Base-by-base conservation (phyloP, 2,113 vertebrate genomes). In the Ochotona princeps region DNA sequence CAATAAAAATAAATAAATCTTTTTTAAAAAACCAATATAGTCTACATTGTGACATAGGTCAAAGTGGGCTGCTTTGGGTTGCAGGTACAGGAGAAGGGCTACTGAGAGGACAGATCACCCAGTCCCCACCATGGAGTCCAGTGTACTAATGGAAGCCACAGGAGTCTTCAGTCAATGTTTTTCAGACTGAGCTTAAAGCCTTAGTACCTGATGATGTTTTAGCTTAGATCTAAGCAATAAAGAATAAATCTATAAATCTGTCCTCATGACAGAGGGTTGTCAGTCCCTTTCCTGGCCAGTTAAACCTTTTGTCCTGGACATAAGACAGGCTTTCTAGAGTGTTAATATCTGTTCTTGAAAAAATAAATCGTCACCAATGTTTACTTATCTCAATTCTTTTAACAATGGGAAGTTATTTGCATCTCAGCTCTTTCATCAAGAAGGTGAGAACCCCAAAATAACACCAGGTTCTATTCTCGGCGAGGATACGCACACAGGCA, bases 331-430 rank as follows among this genome's bases (percentile, higher is more conserved):
- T 78, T 90, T 70, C 67, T 81, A 66, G 51, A 25, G 25, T 32
- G 60, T 70, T 47, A 32, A 10, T 83, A 95, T 93, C 88, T 86
- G 35, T 85, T 93, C 38, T 54, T n/a, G 25, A 85, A 94, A 44
- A 81, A 95, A 78, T 21, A 87, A 92, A 93, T 47, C 38, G 74
- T 6, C 60, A 7, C 82, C 10, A 9, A 44, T 60, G 17, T 54
- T 60, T 44, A 47, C 10, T 78, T 38, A n/a, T 35, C 67, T 85
- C 49, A 13, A 28, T 81, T 32, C 95, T 76, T 87, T 25, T 67
- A 8, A 61, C 5, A 83, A n/a, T 18, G 66, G 26, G 61, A 67
- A 73, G 18, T 73, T 73, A 76, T 63, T 57, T 88, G 63, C 26
- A 54, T 57, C 72, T 87, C 44, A 32, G 32, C 28, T 81, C 26